Evolutionary conservation across 53 echinoderm and acorn worm genomes (phyloP), one percentile per base, ranked within the genome.

Genomic region (Temnopleurus reevesii): DNA sequence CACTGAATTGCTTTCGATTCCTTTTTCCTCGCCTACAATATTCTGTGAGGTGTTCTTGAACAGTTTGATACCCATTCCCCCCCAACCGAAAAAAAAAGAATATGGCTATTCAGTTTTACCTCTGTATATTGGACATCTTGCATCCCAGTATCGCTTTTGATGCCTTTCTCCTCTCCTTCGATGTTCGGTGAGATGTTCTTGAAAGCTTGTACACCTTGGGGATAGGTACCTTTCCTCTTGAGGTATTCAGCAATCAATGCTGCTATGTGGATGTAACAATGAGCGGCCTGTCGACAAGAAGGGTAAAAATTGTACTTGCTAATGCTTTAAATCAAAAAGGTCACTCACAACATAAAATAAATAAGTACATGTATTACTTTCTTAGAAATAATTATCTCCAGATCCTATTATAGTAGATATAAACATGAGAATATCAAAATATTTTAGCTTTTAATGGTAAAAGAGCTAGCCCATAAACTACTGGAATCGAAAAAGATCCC

Each of bases 51-150:
- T 89, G 10, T 87, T 71, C 77, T 93, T 93, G 93, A 96, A 96
- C n/a, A 92, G 94, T 13, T 85, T 12, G 53, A 53, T 17, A n/a
- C n/a, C n/a, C n/a, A n/a, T n/a, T n/a, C n/a, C n/a, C n/a, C n/a
- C n/a, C n/a, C n/a, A n/a, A 53, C 9, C 17, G 17, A 53, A 53
- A 53, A 53, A 53, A 53, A 53, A 53, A 53, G 17, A 59, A n/a
- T n/a, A n/a, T n/a, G n/a, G n/a, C n/a, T n/a, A n/a, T 17, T 49
- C 1, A 61, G 5, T 24, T 89, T 89, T 35, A 99, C 99, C 94
- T 99, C 99, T n/a, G 92, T 93, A 76, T 99, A 99, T 85, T 96
- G 96, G 82, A 96, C 96, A 83, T 99, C 99, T 45, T 99, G 92
- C 88, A 99, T 90, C 4, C 99, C 99, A 0, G 93, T 93, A 58